A percentile compares a stretch with the other conserved stretches of the same genome.
These are phyloP conservation scores for Crenuchus spilurus DNA, from an alignment of 2,797 vertebrate genomes.

Conservation along the genomic window DNA sequence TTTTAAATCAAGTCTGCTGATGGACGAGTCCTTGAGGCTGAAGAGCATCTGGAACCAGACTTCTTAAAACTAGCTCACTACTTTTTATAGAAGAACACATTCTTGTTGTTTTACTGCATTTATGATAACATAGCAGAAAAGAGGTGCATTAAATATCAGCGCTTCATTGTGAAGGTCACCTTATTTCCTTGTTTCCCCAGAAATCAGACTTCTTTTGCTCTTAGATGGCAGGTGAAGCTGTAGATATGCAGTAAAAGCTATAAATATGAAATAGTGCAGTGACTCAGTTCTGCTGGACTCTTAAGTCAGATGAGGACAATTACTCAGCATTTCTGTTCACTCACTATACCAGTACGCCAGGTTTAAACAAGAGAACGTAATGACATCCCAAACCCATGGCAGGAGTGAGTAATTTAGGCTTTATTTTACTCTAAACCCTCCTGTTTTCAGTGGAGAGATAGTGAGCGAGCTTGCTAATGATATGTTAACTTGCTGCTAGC, in stretches of 20 bases:
- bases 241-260: neutral
- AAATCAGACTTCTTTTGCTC: neutral
- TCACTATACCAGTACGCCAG: neutral
- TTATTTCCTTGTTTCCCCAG: neutral
- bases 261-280: constrained; percentile 24
- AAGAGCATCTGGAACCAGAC: too few relatives aligned
- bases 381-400: neutral
- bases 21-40: too few relatives aligned
- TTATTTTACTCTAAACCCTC: neutral
- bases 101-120: too few relatives aligned
- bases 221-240: neutral
- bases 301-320: neutral
- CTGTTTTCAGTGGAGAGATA: neutral
- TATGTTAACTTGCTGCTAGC: constrained; percentile 62
- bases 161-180: neutral
- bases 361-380: neutral
- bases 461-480: constrained; percentile 58
- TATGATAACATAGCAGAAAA: too few relatives aligned
- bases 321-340: neutral
- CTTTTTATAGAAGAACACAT: too few relatives aligned
- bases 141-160: too few relatives aligned
- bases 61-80: too few relatives aligned
- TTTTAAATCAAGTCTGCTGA: too few relatives aligned
- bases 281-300: constrained; percentile 1
- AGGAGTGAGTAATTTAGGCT: neutral